A percentile compares a stretch with the other conserved stretches of the same genome.
phyloP scores from a whole-genome alignment of 2,797 vertebrate genomes.

The Otolemur crassicaudatus region DNA sequence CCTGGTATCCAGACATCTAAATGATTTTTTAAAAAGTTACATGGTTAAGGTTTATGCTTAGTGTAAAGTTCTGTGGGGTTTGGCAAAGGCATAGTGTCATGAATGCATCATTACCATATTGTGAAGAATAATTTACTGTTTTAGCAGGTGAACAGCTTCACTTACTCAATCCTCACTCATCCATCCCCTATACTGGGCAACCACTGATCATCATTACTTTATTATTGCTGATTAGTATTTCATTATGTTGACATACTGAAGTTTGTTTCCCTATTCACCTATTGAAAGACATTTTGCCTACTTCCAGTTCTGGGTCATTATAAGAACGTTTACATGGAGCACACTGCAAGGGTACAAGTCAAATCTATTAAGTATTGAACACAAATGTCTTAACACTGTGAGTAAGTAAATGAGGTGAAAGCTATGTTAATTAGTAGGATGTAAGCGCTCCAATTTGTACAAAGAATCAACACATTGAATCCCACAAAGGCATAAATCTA shows the following conservation, averaged over 20 bases:
- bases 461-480: too few species aligned
- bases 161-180: background rate
- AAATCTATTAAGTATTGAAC: too few species aligned
- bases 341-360: too few species aligned
- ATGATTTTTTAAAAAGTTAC: background rate
- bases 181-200: background rate
- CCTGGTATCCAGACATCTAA: background rate
- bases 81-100: background rate
- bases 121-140: background rate
- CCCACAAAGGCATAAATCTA: too few species aligned
- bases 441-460: too few species aligned
- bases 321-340: background rate
- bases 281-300: background rate
- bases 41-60: background rate
- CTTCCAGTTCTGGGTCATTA: background rate
- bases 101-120: constrained; percentile 6
- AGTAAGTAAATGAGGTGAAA: too few species aligned
- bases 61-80: background rate
- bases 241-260: background rate
- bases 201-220: background rate
- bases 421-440: too few species aligned
- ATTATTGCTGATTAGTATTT: background rate
- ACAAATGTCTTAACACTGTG: too few species aligned
- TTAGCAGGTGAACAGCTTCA: background rate
- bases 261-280: background rate